Percentiles rank a stretch among this genome's conserved stretches.
phyloP scores from a whole-genome alignment of 2,797 vertebrate genomes.

The Gymnothorax reevesii region DNA sequence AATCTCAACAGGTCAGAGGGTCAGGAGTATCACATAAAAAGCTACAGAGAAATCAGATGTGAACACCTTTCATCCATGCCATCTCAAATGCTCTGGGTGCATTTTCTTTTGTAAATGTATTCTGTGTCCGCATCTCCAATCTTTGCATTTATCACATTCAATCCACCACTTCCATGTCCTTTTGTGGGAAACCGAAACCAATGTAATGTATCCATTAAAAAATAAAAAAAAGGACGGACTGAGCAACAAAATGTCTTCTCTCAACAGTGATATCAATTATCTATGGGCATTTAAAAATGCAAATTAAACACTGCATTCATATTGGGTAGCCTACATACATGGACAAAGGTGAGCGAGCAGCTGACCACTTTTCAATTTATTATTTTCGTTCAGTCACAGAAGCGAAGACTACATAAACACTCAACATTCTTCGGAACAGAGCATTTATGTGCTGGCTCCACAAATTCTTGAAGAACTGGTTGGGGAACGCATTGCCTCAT shows the following conservation, averaged over 20 bases:
- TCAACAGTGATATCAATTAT: background rate
- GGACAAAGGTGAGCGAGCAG: background rate
- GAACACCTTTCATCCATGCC: background rate
- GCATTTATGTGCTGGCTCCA: background rate
- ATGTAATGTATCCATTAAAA: no score
- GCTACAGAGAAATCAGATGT: background rate
- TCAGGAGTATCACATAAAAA: slow-evolving; percentile 14
- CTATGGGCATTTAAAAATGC: background rate
- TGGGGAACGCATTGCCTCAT: background rate
- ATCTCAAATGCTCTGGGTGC: background rate
- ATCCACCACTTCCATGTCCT: no score
- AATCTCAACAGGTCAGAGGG: background rate
- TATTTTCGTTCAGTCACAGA: background rate
- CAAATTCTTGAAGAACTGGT: slow-evolving; percentile 5
- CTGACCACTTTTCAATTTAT: background rate
- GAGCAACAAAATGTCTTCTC: background rate
- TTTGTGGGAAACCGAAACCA: no score
- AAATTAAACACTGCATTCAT: background rate
- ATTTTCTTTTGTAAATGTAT: background rate
- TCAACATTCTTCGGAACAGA: background rate
- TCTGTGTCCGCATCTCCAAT: no score
- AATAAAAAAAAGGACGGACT: background rate
- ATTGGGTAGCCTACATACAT: background rate
- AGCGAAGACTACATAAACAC: background rate
- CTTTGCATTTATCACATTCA: background rate